These are phyloP conservation scores for Bombus soroeensis DNA, from an alignment of 1,140 invertebrate genomes.

Conservation along the genomic window DNA sequence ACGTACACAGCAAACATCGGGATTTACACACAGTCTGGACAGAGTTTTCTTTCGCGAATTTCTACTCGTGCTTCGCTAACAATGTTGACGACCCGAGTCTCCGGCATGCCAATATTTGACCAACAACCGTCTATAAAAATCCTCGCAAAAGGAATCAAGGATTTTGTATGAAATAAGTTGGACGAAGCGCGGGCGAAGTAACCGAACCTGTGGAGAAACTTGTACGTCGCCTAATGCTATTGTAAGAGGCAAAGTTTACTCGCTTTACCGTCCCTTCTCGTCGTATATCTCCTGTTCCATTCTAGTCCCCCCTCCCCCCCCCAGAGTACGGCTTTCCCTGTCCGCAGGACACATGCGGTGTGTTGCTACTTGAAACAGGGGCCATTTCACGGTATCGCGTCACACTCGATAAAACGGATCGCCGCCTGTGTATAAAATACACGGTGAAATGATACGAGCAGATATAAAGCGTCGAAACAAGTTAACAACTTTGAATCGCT, in stretches of 20 bases:
- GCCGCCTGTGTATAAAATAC: neutral
- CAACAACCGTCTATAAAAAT: neutral
- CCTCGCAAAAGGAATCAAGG: slow-evolving; percentile 24
- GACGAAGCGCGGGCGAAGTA: neutral
- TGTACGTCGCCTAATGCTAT: slow-evolving; percentile 53
- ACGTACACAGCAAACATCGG: too few relatives aligned
- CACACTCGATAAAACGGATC: slow-evolving; percentile 3
- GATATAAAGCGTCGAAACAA: neutral
- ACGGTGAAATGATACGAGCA: too few relatives aligned
- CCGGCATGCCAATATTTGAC: slow-evolving; percentile 24
- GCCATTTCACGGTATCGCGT: slow-evolving; percentile 13
- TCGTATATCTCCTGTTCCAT: neutral
- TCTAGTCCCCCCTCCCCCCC: neutral
- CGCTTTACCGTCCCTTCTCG: neutral
- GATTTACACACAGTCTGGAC: neutral
- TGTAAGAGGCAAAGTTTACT: slow-evolving; percentile 58
- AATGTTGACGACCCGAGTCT: slow-evolving; percentile 14
- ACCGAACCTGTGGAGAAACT: slow-evolving; percentile 38
- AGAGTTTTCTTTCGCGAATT: neutral
- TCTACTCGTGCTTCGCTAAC: slow-evolving; percentile 11
- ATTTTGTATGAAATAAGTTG: slow-evolving; percentile 24
- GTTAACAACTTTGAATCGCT: neutral
- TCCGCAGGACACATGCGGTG: neutral
- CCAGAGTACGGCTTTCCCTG: neutral
- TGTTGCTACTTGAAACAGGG: neutral